Percentiles rank a stretch among this genome's conserved stretches.
These are phyloP conservation scores for Paelopatides confundens DNA, from an alignment of 53 echinoderm and acorn worm genomes.

Conservation along the genomic window DNA sequence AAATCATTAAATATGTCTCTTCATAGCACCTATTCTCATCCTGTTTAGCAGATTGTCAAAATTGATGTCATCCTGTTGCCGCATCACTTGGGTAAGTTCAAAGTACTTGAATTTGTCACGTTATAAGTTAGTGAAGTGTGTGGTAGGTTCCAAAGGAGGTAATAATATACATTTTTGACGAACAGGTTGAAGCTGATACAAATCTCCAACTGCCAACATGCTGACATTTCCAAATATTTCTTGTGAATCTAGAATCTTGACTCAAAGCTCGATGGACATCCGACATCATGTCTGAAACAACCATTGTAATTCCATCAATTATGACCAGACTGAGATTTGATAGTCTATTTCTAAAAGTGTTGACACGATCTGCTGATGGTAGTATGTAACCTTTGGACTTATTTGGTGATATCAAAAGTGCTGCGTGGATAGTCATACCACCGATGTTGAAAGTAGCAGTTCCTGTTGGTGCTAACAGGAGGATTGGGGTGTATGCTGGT, in stretches of 20 bases:
- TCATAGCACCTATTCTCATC: slow-evolving; percentile 18
- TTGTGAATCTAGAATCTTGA: slow-evolving; percentile 34
- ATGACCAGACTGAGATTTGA: no score
- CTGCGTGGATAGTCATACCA: slow-evolving; percentile 53
- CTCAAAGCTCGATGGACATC: slow-evolving; percentile 8
- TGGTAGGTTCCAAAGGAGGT: not conserved
- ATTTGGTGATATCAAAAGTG: slow-evolving; percentile 39
- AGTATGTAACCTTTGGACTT: not conserved
- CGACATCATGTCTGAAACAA: slow-evolving; percentile 7
- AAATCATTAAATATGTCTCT: not conserved
- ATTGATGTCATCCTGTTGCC: no score
- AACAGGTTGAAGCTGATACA: slow-evolving; percentile 52
- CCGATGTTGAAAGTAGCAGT: slow-evolving; percentile 56
- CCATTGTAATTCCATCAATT: slow-evolving; percentile 67
- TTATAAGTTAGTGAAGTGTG: slow-evolving; percentile 45
- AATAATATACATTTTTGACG: slow-evolving; percentile 23
- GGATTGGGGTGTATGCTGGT: not conserved
- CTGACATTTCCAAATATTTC: slow-evolving; percentile 30
- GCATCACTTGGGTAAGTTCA: slow-evolving; percentile 52
- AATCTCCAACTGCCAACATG: slow-evolving; percentile 50
- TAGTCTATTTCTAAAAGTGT: slow-evolving; percentile 22
- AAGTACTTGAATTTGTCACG: slow-evolving; percentile 39
- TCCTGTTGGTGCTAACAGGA: slow-evolving; percentile 58
- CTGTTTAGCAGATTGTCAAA: slow-evolving; percentile 63
- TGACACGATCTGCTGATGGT: slow-evolving; percentile 22